These are phyloP conservation scores for Enteromius paludinosus DNA, from an alignment of 2,797 vertebrate genomes.

Conservation along the genomic window DNA sequence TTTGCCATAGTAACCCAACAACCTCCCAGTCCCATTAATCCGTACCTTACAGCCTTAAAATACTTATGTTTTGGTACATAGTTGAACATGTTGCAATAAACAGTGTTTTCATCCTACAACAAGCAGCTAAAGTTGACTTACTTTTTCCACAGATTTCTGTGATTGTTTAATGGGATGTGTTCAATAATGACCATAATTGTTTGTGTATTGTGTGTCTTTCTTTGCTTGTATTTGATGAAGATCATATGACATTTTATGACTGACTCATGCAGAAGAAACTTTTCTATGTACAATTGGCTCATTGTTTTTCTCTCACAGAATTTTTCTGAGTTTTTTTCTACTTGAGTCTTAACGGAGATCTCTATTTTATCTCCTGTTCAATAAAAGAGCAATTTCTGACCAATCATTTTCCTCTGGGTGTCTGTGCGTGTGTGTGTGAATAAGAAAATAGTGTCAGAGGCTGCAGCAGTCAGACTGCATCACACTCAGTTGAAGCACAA, in stretches of 20 bases:
- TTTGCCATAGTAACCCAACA: neutral
- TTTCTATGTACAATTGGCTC: neutral
- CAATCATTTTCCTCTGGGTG: slow-evolving; percentile 42
- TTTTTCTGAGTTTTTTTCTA: neutral
- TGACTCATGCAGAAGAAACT: neutral
- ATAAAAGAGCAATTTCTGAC: slow-evolving; percentile 23
- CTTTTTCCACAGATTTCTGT: neutral
- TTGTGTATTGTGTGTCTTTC: neutral
- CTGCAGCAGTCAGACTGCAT: slow-evolving; percentile 77
- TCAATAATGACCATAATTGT: neutral
- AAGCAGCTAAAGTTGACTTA: neutral
- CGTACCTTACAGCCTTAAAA: neutral
- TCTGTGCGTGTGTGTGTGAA: slow-evolving; percentile 54
- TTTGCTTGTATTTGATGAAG: neutral
- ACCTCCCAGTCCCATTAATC: neutral
- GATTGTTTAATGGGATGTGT: neutral
- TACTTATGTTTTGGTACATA: neutral
- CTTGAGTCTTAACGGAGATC: neutral
- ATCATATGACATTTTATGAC: neutral
- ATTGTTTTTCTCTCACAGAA: neutral
- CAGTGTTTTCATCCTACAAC: neutral
- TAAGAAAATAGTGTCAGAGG: slow-evolving; percentile 67
- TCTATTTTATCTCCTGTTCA: neutral
- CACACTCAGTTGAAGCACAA: slow-evolving; percentile 73
- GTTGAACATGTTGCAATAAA: too few relatives aligned